Percentiles rank a stretch among this genome's conserved stretches.
phyloP scores from a whole-genome alignment of 35 echinoderm and acorn worm genomes.

The Apostichopus japonicus region DNA sequence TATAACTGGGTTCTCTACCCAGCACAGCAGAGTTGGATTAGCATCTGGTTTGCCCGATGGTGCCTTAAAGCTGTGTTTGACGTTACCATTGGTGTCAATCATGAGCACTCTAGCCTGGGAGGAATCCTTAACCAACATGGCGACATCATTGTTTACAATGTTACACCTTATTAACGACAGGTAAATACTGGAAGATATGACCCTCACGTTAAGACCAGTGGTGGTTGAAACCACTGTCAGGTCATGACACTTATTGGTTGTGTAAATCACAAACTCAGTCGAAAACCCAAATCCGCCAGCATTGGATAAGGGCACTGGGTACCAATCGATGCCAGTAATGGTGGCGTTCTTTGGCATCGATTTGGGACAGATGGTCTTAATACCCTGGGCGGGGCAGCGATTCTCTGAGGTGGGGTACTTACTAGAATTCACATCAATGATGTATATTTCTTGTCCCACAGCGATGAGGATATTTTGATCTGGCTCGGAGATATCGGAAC shows the following conservation, averaged over 20 bases:
- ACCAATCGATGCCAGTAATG: slow-evolving; percentile 46
- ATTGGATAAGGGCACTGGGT: background rate
- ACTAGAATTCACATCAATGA: slow-evolving; percentile 50
- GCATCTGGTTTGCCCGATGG: slow-evolving; percentile 4
- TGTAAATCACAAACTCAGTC: slow-evolving; percentile 47
- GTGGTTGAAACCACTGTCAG: slow-evolving; percentile 46
- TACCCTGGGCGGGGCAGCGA: slow-evolving; percentile 35
- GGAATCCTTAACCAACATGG: slow-evolving; percentile 1
- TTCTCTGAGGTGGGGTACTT: slow-evolving; percentile 12
- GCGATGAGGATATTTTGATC: slow-evolving; percentile 53
- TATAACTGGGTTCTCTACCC: slow-evolving; percentile 23
- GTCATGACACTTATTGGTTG: slow-evolving; percentile 18
- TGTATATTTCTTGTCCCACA: slow-evolving; percentile 48
- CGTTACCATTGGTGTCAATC: slow-evolving; percentile 30
- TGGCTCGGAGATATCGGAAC: background rate
- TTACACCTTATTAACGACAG: slow-evolving; percentile 28
- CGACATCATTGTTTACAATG: slow-evolving; percentile 5
- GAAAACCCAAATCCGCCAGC: slow-evolving; percentile 17
- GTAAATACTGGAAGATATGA: slow-evolving; percentile 16
- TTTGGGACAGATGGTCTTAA: slow-evolving; percentile 25
- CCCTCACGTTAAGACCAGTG: slow-evolving; percentile 21
- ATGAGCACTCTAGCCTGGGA: background rate
- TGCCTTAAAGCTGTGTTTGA: slow-evolving; percentile 27
- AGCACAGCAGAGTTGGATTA: slow-evolving; percentile 41
- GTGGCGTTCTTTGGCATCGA: slow-evolving; percentile 49